Base-by-base conservation (phyloP, 1,140 invertebrate species). In the Listronotus bonariensis region DNA sequence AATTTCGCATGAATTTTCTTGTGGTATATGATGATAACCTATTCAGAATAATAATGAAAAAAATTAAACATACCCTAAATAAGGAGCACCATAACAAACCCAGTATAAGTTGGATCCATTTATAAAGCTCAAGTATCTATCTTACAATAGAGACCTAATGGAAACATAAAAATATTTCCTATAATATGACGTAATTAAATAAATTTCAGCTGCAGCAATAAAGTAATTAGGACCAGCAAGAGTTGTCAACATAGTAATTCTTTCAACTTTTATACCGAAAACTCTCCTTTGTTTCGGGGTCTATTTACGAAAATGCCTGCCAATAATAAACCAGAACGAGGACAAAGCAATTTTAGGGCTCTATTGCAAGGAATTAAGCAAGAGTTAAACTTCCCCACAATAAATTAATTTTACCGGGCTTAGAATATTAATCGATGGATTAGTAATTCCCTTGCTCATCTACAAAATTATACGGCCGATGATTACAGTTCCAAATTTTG, bases 351-450 rank as follows among this genome's bases (percentile, higher is more conserved):
- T 42, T 51, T 60, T 31, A 17, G 48, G 58, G 45, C 18, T 40
- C 58, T 60, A 32, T 60, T 60, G 55, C 55, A 40, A 36, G 58
- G 20, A 60, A 51, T 60, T 60, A 60, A 60, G 48, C 58, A 60
- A 52, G 58, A 60, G 46, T 52, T 60, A 60, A 60, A 60, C 58
- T 60, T 62, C 59, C 38, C 38, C 49, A 53, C 59, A 62, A 62
- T 62, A 62, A 62, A 62, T 62, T 62, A 62, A 62, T 62, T 62
- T 62, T 53, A 62, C 49, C 51, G 59, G 51, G 48, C 59, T 53
- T 68, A 62, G 66, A 68, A 57, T 65, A 64, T 68, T 68, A 68
- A 68, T 68, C 67, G 67, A 68, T 57, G 56, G 67, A 68, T 68
- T 68, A 68, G 61, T 59, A 68, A 63, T 68, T 62, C 46, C 60